These are phyloP conservation scores for Struthio camelus DNA, from an alignment of 2,113 vertebrate genomes.

Conservation along the genomic window DNA sequence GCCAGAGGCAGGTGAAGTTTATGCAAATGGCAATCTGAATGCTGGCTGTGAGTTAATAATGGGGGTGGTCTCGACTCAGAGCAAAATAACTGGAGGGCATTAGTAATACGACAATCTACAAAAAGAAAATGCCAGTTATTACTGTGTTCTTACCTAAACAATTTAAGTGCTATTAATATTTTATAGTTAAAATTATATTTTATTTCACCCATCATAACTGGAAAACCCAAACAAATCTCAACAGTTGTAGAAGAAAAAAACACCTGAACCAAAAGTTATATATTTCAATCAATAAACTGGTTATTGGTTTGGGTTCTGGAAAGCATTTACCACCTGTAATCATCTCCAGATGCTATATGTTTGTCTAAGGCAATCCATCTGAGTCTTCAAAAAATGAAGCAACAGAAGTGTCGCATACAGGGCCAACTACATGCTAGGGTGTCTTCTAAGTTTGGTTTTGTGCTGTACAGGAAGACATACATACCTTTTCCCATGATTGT, in stretches of 20 bases:
- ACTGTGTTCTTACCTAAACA: conserved; percentile 22
- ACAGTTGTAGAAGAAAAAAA: background rate
- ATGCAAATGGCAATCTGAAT: conserved; percentile 43
- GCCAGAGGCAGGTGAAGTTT: conserved; percentile 31
- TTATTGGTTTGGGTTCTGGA: background rate
- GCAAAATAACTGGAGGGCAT: conserved; percentile 26
- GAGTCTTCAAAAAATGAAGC: background rate
- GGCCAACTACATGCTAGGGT: background rate
- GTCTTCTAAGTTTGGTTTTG: background rate
- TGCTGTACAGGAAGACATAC: background rate
- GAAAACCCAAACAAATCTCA: conserved; percentile 3
- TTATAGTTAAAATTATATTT: background rate
- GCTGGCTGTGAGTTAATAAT: conserved; percentile 20
- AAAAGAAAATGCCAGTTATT: conserved; percentile 22
- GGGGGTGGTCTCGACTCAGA: background rate
- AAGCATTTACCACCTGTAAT: background rate
- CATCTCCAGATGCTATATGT: background rate
- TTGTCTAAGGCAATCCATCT: background rate
- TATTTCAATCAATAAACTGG: background rate
- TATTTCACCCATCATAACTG: background rate
- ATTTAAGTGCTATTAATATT: conserved; percentile 24
- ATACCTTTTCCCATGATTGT: background rate
- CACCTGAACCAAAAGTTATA: background rate
- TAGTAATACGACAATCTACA: background rate
- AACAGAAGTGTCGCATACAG: background rate